Percentiles rank a stretch among this genome's conserved stretches.
These are phyloP conservation scores for Propithecus coquereli DNA, from an alignment of 2,113 vertebrate species.

Conservation along the genomic window DNA sequence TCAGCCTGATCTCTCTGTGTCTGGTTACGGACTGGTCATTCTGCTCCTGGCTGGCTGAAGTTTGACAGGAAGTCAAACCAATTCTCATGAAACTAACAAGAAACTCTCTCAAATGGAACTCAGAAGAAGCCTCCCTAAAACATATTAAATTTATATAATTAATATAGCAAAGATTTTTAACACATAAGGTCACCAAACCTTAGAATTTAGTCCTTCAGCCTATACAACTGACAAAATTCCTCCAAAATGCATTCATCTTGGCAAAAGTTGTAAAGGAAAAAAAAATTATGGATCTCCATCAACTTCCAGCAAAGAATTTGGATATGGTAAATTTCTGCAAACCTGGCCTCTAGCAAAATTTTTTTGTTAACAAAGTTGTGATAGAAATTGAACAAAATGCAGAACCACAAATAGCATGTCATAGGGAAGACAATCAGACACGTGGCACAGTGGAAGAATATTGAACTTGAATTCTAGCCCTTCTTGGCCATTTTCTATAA, in stretches of 20 bases:
- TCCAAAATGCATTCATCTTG: background rate
- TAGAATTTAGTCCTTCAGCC: background rate
- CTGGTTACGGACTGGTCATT: background rate
- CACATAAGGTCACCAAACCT: background rate
- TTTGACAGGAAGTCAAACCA: background rate
- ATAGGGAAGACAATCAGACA: background rate
- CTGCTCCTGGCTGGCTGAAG: background rate
- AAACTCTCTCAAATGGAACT: constrained; percentile 26
- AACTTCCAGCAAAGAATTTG: background rate
- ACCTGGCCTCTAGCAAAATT: background rate
- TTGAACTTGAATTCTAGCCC: background rate
- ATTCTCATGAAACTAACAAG: background rate
- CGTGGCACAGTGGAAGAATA: background rate
- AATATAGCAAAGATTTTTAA: background rate
- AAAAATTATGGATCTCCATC: background rate
- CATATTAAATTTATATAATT: background rate
- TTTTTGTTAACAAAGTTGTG: background rate
- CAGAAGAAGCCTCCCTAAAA: background rate
- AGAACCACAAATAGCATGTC: background rate
- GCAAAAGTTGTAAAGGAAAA: background rate
- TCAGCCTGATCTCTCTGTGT: background rate
- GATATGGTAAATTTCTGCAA: background rate
- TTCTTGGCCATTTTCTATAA: background rate
- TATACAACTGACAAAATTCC: background rate
- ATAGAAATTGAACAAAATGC: constrained; percentile 31